These are phyloP conservation scores for Ecliptopera silaceata DNA, from an alignment of 2,888 invertebrate species.

Conservation along the genomic window DNA sequence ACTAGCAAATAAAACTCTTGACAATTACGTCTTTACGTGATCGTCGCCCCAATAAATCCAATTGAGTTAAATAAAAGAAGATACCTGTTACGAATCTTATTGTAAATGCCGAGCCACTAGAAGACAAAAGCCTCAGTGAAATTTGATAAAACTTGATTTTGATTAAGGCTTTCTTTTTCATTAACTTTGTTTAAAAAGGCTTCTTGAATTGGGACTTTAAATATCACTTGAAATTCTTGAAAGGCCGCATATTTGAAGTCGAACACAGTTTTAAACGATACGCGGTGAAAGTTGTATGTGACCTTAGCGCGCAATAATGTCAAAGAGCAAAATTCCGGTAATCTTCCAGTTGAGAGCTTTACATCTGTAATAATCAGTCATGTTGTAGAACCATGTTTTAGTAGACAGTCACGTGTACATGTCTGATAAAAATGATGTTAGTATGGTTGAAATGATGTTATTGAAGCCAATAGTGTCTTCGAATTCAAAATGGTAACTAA, in stretches of 20 bases:
- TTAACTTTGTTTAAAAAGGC: conserved; percentile 30
- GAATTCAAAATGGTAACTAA: too few species aligned
- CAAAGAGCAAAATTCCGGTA: conserved; percentile 39
- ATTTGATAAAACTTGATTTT: conserved; percentile 36
- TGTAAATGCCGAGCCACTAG: conserved; percentile 36
- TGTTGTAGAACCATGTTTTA: not conserved
- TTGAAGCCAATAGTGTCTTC: not conserved
- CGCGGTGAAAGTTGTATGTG: conserved; percentile 44
- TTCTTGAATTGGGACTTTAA: conserved; percentile 36
- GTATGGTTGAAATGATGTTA: not conserved
- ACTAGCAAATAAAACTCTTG: conserved; percentile 43
- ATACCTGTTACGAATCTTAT: conserved; percentile 49
- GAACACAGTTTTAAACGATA: conserved; percentile 41
- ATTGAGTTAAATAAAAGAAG: conserved; percentile 58
- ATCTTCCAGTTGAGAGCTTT: conserved; percentile 21
- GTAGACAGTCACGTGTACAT: not conserved
- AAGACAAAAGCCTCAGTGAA: conserved; percentile 29
- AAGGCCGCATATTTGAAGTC: conserved; percentile 43
- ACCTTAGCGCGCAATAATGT: conserved; percentile 40
- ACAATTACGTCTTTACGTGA: conserved; percentile 37
- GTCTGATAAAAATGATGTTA: not conserved
- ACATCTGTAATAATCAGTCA: not conserved
- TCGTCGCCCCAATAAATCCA: conserved; percentile 45
- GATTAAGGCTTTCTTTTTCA: conserved; percentile 39
- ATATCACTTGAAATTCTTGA: conserved; percentile 47